Evolutionary conservation across 1,140 invertebrate genomes (phyloP).

Genomic region (Microplitis mediator): DNA sequence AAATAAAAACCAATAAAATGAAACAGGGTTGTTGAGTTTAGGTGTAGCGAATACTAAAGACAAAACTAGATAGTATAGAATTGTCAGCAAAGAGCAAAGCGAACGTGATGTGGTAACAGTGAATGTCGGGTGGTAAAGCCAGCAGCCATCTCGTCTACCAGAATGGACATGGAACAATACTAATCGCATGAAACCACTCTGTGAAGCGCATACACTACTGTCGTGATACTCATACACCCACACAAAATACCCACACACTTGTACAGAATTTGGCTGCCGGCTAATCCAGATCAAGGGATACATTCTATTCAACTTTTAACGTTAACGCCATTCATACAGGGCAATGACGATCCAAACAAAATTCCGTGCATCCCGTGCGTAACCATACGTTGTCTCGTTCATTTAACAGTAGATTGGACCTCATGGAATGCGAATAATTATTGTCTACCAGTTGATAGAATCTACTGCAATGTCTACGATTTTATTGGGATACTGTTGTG

Average conservation of each 20-base stretch:
- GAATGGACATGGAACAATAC: slow-evolving; percentile 47
- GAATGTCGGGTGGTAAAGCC: slow-evolving; percentile 33
- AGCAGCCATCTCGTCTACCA: slow-evolving; percentile 42
- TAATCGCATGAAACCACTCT: slow-evolving; percentile 50
- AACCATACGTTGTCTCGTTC: no score
- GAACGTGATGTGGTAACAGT: slow-evolving; percentile 31
- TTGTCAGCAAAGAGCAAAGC: slow-evolving; percentile 11
- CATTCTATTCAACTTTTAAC: slow-evolving; percentile 33
- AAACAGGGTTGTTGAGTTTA: no score
- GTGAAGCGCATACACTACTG: slow-evolving; percentile 30
- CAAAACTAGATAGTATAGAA: not conserved
- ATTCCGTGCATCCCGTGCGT: not conserved
- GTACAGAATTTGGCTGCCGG: not conserved
- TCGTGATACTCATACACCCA: slow-evolving; percentile 13
- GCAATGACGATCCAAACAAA: slow-evolving; percentile 4
- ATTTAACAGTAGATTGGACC: not conserved
- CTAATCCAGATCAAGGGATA: slow-evolving; percentile 38
- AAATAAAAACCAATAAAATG: no score
- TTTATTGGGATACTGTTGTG: no score
- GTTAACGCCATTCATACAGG: slow-evolving; percentile 17
- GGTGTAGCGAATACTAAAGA: not conserved
- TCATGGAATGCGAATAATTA: not conserved
- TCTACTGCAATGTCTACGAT: not conserved
- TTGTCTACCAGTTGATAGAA: not conserved
- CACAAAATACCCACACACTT: no score